These are phyloP conservation scores for Riptortus pedestris DNA, from an alignment of 1,140 invertebrate species.

Conservation along the genomic window DNA sequence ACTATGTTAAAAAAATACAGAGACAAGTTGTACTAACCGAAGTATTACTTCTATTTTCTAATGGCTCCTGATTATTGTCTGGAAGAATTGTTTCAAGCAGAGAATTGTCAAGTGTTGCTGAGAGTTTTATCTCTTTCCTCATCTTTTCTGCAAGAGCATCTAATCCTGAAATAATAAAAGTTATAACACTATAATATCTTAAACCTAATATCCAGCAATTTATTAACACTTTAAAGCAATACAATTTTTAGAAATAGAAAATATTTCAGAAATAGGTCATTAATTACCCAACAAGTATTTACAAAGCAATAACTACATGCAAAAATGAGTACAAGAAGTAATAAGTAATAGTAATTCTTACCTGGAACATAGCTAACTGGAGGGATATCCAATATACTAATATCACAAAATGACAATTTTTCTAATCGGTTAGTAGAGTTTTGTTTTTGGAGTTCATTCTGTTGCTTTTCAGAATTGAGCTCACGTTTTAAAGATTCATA, in stretches of 20 bases:
- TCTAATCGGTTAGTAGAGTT: background rate
- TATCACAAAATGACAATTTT: background rate
- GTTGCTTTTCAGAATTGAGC: background rate
- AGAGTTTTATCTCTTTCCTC: conserved; percentile 48
- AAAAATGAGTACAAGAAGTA: too few relatives aligned
- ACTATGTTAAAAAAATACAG: too few relatives aligned
- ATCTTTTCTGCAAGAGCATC: conserved; percentile 47
- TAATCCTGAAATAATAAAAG: conserved; percentile 32
- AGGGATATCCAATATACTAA: background rate
- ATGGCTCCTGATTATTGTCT: too few relatives aligned
- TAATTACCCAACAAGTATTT: too few relatives aligned
- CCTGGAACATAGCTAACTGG: background rate
- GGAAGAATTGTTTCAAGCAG: conserved; percentile 21
- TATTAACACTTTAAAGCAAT: too few relatives aligned
- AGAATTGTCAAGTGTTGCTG: conserved; percentile 44
- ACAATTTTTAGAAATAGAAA: too few relatives aligned
- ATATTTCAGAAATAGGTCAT: too few relatives aligned
- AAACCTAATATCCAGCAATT: too few relatives aligned
- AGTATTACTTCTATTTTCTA: too few relatives aligned
- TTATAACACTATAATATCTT: background rate
- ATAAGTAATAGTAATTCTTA: too few relatives aligned
- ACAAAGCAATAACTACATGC: too few relatives aligned
- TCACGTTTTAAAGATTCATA: background rate
- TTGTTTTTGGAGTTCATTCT: background rate
- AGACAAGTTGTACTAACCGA: too few relatives aligned